Percentiles rank a stretch among this genome's conserved stretches.
Evolutionary conservation across 92 coral and sea anemone genomes (phyloP).

Genomic region (Nematostella vectensis): DNA sequence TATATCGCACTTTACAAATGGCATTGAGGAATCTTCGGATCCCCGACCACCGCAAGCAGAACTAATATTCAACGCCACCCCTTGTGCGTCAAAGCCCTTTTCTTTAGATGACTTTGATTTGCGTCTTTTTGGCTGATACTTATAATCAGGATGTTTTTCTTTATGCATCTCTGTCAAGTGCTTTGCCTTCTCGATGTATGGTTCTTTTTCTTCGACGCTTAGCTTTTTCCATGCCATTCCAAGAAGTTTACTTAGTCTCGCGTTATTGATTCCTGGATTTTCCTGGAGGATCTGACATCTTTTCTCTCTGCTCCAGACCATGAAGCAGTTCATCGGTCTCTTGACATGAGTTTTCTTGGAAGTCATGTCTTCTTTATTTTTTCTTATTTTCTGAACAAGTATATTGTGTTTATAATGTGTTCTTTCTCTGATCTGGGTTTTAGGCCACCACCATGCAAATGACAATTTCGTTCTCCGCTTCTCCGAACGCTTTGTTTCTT

Average conservation of each 20-base stretch:
- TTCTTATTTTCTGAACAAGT: neutral
- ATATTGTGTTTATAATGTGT: neutral
- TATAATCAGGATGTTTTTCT: slow-evolving; percentile 62
- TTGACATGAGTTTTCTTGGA: slow-evolving; percentile 36
- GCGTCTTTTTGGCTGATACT: slow-evolving; percentile 61
- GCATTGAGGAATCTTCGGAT: too few species aligned
- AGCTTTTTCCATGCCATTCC: slow-evolving; percentile 77
- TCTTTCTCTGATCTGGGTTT: too few species aligned
- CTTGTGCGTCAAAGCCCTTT: too few species aligned
- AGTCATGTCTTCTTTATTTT: slow-evolving; percentile 1
- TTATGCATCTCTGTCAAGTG: slow-evolving; percentile 52
- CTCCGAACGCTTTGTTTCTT: too few species aligned
- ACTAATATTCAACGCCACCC: too few species aligned
- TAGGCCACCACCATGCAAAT: too few species aligned
- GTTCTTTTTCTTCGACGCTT: slow-evolving; percentile 56
- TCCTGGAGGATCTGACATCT: slow-evolving; percentile 67
- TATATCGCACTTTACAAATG: too few species aligned
- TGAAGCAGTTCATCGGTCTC: slow-evolving; percentile 86
- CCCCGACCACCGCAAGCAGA: too few species aligned
- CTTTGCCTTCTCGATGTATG: slow-evolving; percentile 70
- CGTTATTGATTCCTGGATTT: slow-evolving; percentile 79
- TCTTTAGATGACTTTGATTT: too few species aligned
- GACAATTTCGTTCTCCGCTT: too few species aligned
- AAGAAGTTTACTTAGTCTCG: slow-evolving; percentile 69
- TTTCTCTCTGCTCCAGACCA: slow-evolving; percentile 88